Evolutionary conservation across 2,113 vertebrate species (phyloP), one percentile per base, ranked within the genome.

Genomic region (Prinia subflava): DNA sequence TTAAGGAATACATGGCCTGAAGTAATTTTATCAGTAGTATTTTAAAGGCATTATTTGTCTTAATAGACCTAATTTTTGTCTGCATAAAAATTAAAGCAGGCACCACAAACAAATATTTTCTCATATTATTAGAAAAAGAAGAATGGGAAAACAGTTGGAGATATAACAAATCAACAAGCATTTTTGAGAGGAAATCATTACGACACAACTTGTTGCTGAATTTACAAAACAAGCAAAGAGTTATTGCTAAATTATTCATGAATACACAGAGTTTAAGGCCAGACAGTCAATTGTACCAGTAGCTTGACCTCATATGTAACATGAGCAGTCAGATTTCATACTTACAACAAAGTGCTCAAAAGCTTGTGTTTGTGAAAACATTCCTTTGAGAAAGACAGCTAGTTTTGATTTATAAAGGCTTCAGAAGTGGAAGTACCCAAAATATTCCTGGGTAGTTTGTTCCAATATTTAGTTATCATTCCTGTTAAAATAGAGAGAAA

Each of bases 161-260:
- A 44, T n/a, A 41, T 10, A 73, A 30, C 13, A 53, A 65, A 84
- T 59, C 60, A 70, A 16, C 30, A 70, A 59, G 15, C 6, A 55
- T 44, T 83, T 92, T 63, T 59, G 50, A 83, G 33, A 76, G 46
- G 27, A 92, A 87, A 89, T 60, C 9, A 3, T 84, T 89, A 78
- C 33, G 35, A 57, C 44, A 83, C 8, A 64, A 80, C 77, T 62
- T 77, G 16, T 22, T 2, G 1, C 35, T 8, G 47, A 93, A 92
- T 44, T 31, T 62, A 47, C 28, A 88, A 88, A 87, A 74, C 55
- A 79, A 91, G 41, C 15, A 64, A 68, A 89, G 63, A 57, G 31
- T 7, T 85, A 69, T 47, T 70, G 70, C 22, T 95, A 83, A 96
- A 92, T 95, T 94, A 88, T 94, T 92, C 50, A 91, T 35, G 13